A percentile compares a stretch with the other conserved stretches of the same genome.
These are phyloP conservation scores for Wiebesia pumilae DNA, from an alignment of 1,140 invertebrate genomes.

Conservation along the genomic window DNA sequence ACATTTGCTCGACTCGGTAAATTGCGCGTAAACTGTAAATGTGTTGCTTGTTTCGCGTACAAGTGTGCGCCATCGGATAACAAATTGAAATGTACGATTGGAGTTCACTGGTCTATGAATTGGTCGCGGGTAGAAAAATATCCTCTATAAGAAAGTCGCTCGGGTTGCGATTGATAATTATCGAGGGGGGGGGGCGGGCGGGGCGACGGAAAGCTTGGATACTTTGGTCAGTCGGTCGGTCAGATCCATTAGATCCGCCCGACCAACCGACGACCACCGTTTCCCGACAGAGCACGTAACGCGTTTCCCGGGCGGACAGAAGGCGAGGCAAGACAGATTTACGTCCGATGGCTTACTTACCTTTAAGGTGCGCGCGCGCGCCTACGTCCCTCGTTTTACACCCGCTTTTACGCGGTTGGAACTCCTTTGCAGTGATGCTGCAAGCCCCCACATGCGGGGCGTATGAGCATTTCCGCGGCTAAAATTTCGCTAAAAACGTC, in stretches of 20 bases:
- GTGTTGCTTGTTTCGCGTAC: not conserved
- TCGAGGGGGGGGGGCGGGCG: not conserved
- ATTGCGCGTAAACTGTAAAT: not conserved
- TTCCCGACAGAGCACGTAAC: not conserved
- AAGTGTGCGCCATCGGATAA: not conserved
- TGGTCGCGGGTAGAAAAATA: not conserved
- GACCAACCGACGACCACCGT: too few species aligned
- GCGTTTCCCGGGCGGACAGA: not conserved
- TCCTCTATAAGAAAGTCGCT: not conserved
- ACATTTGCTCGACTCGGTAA: not conserved
- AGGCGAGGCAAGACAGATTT: not conserved
- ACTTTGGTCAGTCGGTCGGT: too few species aligned
- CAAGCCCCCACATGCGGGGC: too few species aligned
- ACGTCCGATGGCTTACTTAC: not conserved
- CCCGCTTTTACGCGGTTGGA: slow-evolving; percentile 17
- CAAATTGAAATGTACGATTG: not conserved
- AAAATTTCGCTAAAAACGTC: too few species aligned
- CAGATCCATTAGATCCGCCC: too few species aligned
- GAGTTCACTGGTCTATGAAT: too few species aligned
- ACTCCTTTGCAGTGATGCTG: not conserved
- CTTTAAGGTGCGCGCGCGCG: slow-evolving; percentile 1
- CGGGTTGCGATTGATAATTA: not conserved
- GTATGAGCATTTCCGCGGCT: too few species aligned
- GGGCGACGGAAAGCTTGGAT: too few species aligned
- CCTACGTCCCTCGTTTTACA: slow-evolving; percentile 1